Conservation (phyloP, 2,797 vertebrate genomes). For the Parauchenoglanis ngamensis region DNA sequence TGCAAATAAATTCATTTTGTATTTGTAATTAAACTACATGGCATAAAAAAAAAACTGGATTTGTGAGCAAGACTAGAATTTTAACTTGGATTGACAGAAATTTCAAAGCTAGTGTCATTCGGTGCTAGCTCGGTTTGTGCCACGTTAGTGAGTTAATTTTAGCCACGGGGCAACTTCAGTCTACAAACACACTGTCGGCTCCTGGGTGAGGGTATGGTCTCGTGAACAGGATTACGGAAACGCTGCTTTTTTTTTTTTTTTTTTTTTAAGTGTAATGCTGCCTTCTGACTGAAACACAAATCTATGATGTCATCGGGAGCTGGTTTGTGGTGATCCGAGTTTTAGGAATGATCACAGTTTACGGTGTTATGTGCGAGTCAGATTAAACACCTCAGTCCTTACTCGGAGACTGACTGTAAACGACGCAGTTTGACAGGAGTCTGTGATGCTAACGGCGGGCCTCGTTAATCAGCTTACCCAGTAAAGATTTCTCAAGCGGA, state of each 20-base stretch:
- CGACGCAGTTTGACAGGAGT: neutral
- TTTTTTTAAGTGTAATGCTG: too few species aligned
- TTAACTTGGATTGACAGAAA: neutral
- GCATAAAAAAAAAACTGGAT: too few species aligned
- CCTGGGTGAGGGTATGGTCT: neutral
- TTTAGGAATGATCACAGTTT: too few species aligned
- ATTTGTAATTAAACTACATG: neutral
- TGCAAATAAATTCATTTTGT: too few species aligned
- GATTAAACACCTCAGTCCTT: too few species aligned
- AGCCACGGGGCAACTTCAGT: neutral
- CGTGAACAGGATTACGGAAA: too few species aligned
- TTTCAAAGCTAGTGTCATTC: neutral
- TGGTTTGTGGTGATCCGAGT: too few species aligned
- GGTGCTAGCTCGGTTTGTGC: neutral
- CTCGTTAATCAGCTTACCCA: neutral
- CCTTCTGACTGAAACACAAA: neutral
- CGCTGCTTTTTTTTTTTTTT: neutral
- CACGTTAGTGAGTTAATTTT: neutral
- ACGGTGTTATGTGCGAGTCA: too few species aligned
- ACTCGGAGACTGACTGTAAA: too few species aligned
- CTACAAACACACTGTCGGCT: too few species aligned
- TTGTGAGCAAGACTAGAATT: neutral
- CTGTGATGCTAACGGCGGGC: neutral
- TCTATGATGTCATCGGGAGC: neutral
- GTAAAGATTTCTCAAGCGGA: too few species aligned